Percentiles rank a stretch among this genome's conserved stretches.
Conservation (phyloP, 2,797 vertebrate genomes). For the Myotis myotis region DNA sequence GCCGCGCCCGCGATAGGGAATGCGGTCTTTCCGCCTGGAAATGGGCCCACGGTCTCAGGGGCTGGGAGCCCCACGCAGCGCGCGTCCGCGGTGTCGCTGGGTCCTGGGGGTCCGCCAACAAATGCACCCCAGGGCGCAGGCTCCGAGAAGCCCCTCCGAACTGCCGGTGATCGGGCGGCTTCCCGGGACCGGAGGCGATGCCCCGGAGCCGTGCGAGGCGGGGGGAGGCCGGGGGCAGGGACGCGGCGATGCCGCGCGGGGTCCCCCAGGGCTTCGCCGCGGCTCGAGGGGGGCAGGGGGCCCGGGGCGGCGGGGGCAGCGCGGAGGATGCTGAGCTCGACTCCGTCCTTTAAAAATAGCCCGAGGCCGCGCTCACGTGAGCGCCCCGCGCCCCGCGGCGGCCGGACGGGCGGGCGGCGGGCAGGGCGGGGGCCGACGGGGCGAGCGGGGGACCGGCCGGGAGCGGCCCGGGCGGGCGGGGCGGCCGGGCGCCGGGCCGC, state of each 20-base stretch:
- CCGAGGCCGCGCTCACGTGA: slow-evolving; percentile 38
- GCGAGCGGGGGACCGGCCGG: not conserved
- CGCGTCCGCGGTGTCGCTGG: not conserved
- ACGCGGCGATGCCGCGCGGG: not conserved
- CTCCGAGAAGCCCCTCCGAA: not conserved
- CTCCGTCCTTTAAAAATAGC: slow-evolving; percentile 55
- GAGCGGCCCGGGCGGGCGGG: not conserved
- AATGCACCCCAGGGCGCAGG: not conserved
- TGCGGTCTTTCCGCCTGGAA: not conserved
- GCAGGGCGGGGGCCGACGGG: not conserved
- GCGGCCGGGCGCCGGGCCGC: not conserved
- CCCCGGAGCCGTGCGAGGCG: too few relatives aligned
- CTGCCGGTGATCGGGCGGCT: too few relatives aligned
- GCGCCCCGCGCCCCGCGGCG: not conserved
- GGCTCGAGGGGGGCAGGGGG: not conserved
- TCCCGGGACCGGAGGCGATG: too few relatives aligned
- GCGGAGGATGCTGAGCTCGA: slow-evolving; percentile 49
- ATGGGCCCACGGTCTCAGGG: not conserved
- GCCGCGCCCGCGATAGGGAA: not conserved
- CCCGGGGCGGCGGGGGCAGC: too few relatives aligned
- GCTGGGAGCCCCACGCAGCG: not conserved
- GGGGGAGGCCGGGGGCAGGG: too few relatives aligned
- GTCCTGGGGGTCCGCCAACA: not conserved
- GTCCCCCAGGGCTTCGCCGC: too few relatives aligned
- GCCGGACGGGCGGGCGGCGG: not conserved